A percentile compares a stretch with the other conserved stretches of the same genome.
These are phyloP conservation scores for Mylabris phalerata DNA, from an alignment of 1,140 invertebrate species.

Conservation along the genomic window DNA sequence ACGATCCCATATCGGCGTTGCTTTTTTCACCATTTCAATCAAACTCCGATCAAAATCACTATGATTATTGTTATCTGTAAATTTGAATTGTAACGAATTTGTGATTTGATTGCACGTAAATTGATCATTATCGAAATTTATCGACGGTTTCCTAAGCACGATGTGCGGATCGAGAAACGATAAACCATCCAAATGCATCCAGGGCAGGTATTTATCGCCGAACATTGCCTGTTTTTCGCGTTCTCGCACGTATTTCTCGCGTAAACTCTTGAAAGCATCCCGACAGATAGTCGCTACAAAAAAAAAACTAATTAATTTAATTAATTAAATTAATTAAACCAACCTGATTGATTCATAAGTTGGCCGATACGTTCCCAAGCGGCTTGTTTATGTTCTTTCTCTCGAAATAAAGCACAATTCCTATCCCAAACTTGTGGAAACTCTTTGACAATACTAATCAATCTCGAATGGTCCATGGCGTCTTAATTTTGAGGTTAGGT, in stretches of 20 bases:
- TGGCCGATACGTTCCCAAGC: constrained; percentile 21
- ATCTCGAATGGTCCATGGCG: constrained; percentile 17
- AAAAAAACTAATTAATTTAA: neutral
- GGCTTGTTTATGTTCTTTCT: constrained; percentile 22
- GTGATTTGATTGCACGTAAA: neutral
- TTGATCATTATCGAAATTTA: constrained; percentile 1
- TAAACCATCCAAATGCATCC: constrained; percentile 19
- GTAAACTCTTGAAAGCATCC: constrained; percentile 24
- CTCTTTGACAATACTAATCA: constrained; percentile 21
- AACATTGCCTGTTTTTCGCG: constrained; percentile 21
- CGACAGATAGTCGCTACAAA: constrained; percentile 17
- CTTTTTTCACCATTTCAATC: constrained; percentile 24
- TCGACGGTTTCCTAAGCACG: constrained; percentile 13
- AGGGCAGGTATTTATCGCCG: constrained; percentile 14
- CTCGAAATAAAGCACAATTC: constrained; percentile 20
- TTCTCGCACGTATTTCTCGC: constrained; percentile 30
- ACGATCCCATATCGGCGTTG: constrained; percentile 27
- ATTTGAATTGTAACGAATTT: neutral
- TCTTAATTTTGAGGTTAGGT: constrained; percentile 14
- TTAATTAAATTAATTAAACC: constrained; percentile 10
- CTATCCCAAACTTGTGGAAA: constrained; percentile 26
- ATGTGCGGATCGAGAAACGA: constrained; percentile 29
- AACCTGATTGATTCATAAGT: constrained; percentile 24
- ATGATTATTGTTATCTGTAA: constrained; percentile 2
- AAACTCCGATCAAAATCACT: constrained; percentile 25